Conservation (phyloP, 2,797 vertebrate species). For the Sciaenops ocellatus region DNA sequence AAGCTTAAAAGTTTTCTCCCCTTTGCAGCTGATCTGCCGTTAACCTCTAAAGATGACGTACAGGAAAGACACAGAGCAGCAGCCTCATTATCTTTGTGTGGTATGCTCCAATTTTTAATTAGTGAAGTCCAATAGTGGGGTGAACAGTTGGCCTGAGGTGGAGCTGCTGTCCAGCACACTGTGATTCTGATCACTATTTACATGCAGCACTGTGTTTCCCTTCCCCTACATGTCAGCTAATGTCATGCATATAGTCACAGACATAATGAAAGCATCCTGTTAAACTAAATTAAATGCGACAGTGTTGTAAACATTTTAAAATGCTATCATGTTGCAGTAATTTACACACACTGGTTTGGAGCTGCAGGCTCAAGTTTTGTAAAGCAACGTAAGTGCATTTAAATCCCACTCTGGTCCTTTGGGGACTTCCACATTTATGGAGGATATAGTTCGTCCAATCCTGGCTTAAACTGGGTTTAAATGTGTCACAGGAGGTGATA, state of each 20-base stretch:
- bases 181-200: conserved; percentile 25
- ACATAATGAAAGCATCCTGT: background rate
- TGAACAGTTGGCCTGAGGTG: conserved; percentile 6
- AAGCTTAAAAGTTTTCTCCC: background rate
- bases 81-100: background rate
- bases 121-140: background rate
- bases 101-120: conserved; percentile 13
- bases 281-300: background rate
- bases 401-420: background rate
- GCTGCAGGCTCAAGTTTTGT: background rate
- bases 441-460: background rate
- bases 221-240: background rate
- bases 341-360: background rate
- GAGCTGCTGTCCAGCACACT: conserved; percentile 20
- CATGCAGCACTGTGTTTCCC: background rate
- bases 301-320: background rate
- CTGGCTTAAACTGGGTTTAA: conserved; percentile 11
- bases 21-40: background rate
- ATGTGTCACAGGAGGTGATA: background rate
- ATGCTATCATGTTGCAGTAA: background rate
- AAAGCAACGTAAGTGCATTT: background rate
- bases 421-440: background rate
- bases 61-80: background rate
- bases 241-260: background rate
- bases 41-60: background rate